A percentile compares a stretch with the other conserved stretches of the same genome.
phyloP scores from a whole-genome alignment of 1,140 invertebrate species.

The Teleogryllus occipitalis region DNA sequence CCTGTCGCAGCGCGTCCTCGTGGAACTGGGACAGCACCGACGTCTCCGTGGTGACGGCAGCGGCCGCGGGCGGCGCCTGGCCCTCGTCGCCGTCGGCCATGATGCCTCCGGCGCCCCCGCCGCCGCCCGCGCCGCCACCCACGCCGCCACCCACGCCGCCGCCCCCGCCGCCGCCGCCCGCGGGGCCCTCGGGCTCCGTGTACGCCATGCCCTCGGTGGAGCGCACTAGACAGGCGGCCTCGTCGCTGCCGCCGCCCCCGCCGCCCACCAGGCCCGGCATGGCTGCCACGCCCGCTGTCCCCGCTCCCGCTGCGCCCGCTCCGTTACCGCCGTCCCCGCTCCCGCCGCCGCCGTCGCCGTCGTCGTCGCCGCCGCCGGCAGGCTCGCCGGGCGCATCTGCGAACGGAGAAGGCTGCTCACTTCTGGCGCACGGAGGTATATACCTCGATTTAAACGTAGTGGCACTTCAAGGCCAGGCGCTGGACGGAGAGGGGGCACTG shows the following conservation, averaged over 20 bases:
- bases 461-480: too few species aligned
- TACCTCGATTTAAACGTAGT: too few species aligned
- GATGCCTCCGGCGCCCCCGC: background rate
- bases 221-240: conserved; percentile 19
- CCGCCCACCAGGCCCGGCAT: conserved; percentile 13
- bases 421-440: too few species aligned
- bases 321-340: too few species aligned
- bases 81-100: conserved; percentile 14
- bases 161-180: background rate
- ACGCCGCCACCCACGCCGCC: background rate
- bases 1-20: conserved; percentile 35
- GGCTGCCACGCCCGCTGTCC: background rate
- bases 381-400: too few species aligned
- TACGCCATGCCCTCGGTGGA: conserved; percentile 22
- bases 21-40: conserved; percentile 35
- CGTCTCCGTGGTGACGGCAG: conserved; percentile 24
- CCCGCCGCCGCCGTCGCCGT: too few species aligned
- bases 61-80: conserved; percentile 8
- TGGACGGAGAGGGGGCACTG: too few species aligned
- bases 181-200: conserved; percentile 12
- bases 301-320: too few species aligned
- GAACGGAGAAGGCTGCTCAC: too few species aligned
- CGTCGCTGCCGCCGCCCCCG: conserved; percentile 6
- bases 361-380: too few species aligned
- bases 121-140: background rate